phyloP scores from a whole-genome alignment of 37 sponge, comb jelly and placozoan genomes.

The Beroe ovata region DNA sequence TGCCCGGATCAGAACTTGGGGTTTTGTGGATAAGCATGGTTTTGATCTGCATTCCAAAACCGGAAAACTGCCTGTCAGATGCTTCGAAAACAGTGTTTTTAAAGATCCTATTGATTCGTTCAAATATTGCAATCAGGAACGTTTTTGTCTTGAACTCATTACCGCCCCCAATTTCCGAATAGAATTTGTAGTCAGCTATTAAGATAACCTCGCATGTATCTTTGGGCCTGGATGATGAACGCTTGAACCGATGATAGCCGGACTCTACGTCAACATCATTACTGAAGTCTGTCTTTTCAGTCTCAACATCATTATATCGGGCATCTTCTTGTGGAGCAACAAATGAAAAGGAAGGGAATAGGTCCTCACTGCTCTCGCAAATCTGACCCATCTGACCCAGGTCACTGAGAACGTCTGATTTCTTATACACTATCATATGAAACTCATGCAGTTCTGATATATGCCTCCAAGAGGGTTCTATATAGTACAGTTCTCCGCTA shows the following conservation, averaged over 20 bases:
- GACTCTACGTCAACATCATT: background rate
- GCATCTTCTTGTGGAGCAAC: too few species aligned
- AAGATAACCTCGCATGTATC: constrained; percentile 61
- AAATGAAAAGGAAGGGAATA: too few species aligned
- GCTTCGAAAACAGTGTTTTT: constrained; percentile 14
- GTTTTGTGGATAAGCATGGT: background rate
- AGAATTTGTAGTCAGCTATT: constrained; percentile 67
- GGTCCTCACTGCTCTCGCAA: background rate
- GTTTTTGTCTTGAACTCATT: constrained; percentile 12
- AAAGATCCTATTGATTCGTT: constrained; percentile 49
- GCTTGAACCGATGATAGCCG: background rate
- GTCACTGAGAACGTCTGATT: background rate
- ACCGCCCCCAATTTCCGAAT: constrained; percentile 9
- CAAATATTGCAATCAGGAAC: constrained; percentile 37
- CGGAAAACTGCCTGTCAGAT: constrained; percentile 14
- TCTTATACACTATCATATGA: constrained; percentile 38
- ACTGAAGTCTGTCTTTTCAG: background rate
- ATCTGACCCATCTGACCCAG: constrained; percentile 4
- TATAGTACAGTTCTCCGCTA: background rate
- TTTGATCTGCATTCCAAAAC: constrained; percentile 62
- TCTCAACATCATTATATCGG: background rate
- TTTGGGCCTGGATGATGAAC: background rate
- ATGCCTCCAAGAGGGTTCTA: constrained; percentile 61
- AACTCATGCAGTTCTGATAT: constrained; percentile 24
- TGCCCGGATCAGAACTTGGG: background rate